phyloP scores from a whole-genome alignment of 2,797 vertebrate species.

The Bothrops alternatus region DNA sequence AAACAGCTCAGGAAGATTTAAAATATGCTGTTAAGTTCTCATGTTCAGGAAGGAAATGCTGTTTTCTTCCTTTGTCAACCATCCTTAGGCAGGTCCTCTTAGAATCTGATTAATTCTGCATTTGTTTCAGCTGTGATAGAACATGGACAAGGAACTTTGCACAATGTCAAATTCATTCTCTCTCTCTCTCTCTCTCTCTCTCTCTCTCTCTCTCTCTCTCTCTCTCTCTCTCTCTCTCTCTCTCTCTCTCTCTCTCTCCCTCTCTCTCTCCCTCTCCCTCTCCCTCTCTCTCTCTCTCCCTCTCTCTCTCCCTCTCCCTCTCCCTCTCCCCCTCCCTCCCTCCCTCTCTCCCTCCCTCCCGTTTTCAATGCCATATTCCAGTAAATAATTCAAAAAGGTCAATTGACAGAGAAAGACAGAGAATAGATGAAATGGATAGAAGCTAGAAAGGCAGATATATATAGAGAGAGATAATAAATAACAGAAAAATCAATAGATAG shows the following conservation, averaged over 20 bases:
- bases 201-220: no score
- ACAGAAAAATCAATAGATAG: not conserved
- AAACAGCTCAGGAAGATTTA: not conserved
- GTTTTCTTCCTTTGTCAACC: not conserved
- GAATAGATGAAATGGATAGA: not conserved
- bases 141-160: rapidly evolving
- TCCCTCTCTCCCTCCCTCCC: no score
- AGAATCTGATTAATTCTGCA: not conserved
- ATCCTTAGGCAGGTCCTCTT: not conserved
- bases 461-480: not conserved
- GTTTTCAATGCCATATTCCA: not conserved
- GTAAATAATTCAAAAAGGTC: conserved; percentile 25
- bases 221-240: no score
- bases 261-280: no score
- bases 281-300: no score
- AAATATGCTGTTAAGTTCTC: not conserved
- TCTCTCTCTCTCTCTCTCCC: no score
- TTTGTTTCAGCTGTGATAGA: not conserved
- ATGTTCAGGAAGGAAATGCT: not conserved
- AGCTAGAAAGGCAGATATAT: not conserved
- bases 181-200: no score
- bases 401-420: not conserved
- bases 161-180: not conserved
- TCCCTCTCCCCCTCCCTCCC: rapidly evolving
- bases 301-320: no score